Percentiles rank a stretch among this genome's conserved stretches.
Evolutionary conservation across 2,113 vertebrate species (phyloP).

Genomic region (Vombatus ursinus): DNA sequence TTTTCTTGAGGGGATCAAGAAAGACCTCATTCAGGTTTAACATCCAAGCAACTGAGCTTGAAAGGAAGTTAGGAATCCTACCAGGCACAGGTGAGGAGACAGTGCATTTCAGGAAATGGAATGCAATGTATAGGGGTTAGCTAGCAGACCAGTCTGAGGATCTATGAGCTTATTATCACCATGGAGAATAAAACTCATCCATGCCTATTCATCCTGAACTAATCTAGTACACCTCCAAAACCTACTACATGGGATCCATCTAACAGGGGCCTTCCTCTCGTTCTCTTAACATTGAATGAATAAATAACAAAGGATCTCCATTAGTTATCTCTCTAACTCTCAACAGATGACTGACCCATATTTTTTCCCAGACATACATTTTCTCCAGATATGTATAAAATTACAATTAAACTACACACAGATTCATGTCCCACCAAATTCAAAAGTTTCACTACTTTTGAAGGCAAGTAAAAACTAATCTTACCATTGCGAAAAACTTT

Average conservation of each 20-base stretch:
- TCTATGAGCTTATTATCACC: neutral
- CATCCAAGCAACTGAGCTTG: neutral
- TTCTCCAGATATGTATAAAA: neutral
- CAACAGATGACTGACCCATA: neutral
- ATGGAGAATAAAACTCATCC: neutral
- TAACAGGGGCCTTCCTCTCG: neutral
- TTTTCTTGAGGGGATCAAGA: neutral
- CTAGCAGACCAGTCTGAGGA: neutral
- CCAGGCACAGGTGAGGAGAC: neutral
- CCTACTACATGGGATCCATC: neutral
- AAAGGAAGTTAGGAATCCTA: neutral
- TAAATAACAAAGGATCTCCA: neutral
- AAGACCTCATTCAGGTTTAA: neutral
- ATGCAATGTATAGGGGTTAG: neutral
- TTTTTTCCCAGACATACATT: neutral
- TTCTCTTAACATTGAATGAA: neutral
- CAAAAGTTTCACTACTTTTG: conserved; percentile 26
- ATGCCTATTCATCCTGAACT: neutral
- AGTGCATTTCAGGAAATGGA: neutral
- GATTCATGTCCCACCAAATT: neutral
- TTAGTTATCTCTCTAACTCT: neutral
- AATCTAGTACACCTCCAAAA: neutral
- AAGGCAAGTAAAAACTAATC: conserved; percentile 63
- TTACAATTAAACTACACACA: conserved; percentile 18
- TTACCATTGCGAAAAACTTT: conserved; percentile 97